Base-by-base conservation (phyloP, 2,113 vertebrate species). In the Gallinago media region DNA sequence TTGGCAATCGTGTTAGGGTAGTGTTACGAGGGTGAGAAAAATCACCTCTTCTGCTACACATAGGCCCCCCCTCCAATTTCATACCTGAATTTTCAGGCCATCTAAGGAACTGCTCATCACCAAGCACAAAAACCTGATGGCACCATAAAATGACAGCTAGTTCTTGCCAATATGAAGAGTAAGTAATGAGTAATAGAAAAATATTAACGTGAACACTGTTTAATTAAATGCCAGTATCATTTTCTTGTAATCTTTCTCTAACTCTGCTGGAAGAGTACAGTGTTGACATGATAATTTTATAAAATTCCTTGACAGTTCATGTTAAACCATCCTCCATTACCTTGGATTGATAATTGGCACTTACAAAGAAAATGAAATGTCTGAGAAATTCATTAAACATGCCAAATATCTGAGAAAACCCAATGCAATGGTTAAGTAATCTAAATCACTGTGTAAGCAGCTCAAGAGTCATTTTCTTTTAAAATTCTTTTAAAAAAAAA, bases 251-350 rank as follows among this genome's bases (percentile, higher is more conserved):
- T 96, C 92, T 96, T 92, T 96, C 93, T 94, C 88, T 95, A 95
- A 91, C 80, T 94, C 66, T 94, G 83, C 91, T 97, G 92, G 94
- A 97, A 97, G 94, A 94, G 86, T 80, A 95, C 65, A 93, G 89
- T 81, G 85, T 94, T 97, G 97, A 97, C 96, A 94, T 1, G 88
- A 85, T 97, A 96, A 98, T 98, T 97, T 97, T 95, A 96, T 96
- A 96, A 98, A 97, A 94, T 97, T 98, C 92, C 85, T 94, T 97
- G 96, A 97, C 93, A 97, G 95, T 97, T 97, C 92, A 95, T 31
- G 91, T 97, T 97, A 96, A 93, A 96, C 89, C 92, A 93, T 74
- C 78, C 44, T 97, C 94, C 83, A 93, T 96, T 97, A 94, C 62
- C 85, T 92, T 40, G 72, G 92, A 95, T 46, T 94, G 97, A 88